Evolutionary conservation across 2,888 invertebrate species (phyloP).

Genomic region (Phaedon cochleariae): DNA sequence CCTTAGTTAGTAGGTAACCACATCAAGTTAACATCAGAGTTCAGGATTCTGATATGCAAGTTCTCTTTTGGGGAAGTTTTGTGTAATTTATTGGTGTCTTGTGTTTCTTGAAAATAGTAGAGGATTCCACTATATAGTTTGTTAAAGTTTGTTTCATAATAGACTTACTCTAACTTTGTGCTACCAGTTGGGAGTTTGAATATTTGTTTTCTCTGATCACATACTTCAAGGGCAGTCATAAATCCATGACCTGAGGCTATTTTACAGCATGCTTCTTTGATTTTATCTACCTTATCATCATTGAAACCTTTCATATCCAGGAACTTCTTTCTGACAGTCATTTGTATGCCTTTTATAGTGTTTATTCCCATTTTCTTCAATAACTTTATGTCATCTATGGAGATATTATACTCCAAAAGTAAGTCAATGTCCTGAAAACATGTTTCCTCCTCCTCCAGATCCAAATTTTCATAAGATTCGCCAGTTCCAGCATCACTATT

Average conservation of each 20-base stretch:
- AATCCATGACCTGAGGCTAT: constrained; percentile 70
- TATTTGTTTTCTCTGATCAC: constrained; percentile 74
- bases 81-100: too few species aligned
- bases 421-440: constrained; percentile 81
- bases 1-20: background rate
- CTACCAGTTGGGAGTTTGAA: constrained; percentile 77
- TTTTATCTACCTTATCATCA: constrained; percentile 76
- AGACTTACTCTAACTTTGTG: constrained; percentile 74
- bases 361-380: constrained; percentile 80
- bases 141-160: background rate
- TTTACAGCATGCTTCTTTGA: constrained; percentile 80
- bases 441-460: constrained; percentile 70
- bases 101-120: too few species aligned
- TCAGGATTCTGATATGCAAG: too few species aligned
- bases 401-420: constrained; percentile 69
- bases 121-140: too few species aligned
- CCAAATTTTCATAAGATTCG: constrained; percentile 54
- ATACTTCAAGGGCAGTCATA: constrained; percentile 78
- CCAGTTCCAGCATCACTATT: constrained; percentile 34
- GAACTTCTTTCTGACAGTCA: constrained; percentile 79
- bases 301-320: constrained; percentile 79
- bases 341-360: constrained; percentile 82
- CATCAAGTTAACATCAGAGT: too few species aligned
- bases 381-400: constrained; percentile 80
- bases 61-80: too few species aligned